Evolutionary conservation across 2,888 invertebrate genomes (phyloP).

Genomic region (Amphipoea lucens): DNA sequence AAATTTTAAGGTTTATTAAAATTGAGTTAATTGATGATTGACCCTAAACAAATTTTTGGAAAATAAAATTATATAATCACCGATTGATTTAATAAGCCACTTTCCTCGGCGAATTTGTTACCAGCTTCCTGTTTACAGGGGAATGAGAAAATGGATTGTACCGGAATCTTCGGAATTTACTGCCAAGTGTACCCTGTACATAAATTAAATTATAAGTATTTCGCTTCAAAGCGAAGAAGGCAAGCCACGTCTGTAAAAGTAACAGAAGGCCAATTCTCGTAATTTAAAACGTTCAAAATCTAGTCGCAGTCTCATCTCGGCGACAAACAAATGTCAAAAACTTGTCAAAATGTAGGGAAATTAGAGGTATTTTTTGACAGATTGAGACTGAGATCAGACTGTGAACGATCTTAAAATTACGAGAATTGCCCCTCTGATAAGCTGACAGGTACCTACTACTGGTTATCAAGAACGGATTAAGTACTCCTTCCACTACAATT

Average conservation of each 20-base stretch:
- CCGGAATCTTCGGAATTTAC: conserved; percentile 21
- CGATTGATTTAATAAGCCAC: conserved; percentile 15
- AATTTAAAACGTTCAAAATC: no score
- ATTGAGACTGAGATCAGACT: no score
- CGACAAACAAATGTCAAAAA: no score
- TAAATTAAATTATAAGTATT: conserved; percentile 14
- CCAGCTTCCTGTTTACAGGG: conserved; percentile 17
- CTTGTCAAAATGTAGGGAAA: no score
- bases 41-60: background rate
- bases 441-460: conserved; percentile 7
- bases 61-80: conserved; percentile 18
- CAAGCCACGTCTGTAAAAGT: background rate
- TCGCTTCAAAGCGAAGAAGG: conserved; percentile 7
- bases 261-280: no score
- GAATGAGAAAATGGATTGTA: conserved; percentile 33
- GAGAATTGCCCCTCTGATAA: no score
- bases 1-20: conserved; percentile 5
- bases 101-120: conserved; percentile 31
- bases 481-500: conserved; percentile 24
- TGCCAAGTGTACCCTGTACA: background rate
- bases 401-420: no score
- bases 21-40: conserved; percentile 8
- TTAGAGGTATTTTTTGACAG: no score
- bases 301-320: no score
- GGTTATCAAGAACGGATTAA: conserved; percentile 28